Conservation (phyloP, 1,140 invertebrate species). For the Drosophila virilis region DNA sequence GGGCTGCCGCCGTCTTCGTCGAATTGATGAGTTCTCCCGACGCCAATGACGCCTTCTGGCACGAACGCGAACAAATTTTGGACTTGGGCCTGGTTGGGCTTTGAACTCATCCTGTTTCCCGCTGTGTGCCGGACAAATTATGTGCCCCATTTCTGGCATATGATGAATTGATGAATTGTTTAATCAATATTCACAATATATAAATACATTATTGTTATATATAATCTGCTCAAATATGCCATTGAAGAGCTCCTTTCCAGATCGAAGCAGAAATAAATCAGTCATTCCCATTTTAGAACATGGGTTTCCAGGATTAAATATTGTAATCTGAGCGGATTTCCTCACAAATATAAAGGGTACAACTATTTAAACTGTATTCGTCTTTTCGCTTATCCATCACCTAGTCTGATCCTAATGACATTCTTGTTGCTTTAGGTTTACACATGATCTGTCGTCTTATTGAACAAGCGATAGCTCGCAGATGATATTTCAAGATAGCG, state of each 20-base stretch:
- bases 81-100: neutral
- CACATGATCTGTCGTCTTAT: constrained; percentile 14
- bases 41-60: constrained; percentile 59
- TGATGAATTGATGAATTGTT: constrained; percentile 67
- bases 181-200: constrained; percentile 61
- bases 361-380: too few species aligned
- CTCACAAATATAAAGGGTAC: too few species aligned
- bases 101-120: constrained; percentile 7
- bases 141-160: constrained; percentile 47
- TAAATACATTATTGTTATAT: too few species aligned
- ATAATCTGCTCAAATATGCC: too few species aligned
- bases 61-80: constrained; percentile 14
- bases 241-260: too few species aligned
- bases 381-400: too few species aligned
- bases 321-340: too few species aligned
- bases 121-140: constrained; percentile 67
- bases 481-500: constrained; percentile 62
- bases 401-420: too few species aligned
- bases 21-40: constrained; percentile 41
- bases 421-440: too few species aligned
- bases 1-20: constrained; percentile 4
- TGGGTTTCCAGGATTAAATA: too few species aligned
- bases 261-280: too few species aligned
- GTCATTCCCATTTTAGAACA: too few species aligned
- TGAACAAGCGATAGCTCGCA: neutral